phyloP scores from a whole-genome alignment of 2,113 vertebrate species.

The Steatornis caripensis region DNA sequence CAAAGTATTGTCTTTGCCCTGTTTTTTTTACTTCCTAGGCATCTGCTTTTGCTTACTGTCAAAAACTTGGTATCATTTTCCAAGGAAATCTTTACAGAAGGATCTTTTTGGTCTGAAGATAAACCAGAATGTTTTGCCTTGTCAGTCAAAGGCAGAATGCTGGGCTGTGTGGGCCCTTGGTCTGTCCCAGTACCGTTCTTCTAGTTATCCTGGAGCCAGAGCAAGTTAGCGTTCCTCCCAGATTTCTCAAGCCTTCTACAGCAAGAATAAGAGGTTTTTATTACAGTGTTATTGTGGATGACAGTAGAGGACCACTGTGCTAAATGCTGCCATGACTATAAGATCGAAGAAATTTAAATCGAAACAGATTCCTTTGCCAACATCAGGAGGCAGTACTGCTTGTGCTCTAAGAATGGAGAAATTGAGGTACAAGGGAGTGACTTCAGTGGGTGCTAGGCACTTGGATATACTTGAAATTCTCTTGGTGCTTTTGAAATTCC shows the following conservation, averaged over 20 bases:
- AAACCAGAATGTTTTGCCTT: background rate
- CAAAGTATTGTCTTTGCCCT: background rate
- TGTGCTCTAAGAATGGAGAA: background rate
- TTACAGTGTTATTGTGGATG: background rate
- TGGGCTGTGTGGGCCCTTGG: background rate
- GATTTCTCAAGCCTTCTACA: background rate
- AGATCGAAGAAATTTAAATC: background rate
- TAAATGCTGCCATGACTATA: background rate
- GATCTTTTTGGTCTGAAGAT: background rate
- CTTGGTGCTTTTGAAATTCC: background rate
- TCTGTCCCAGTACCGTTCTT: background rate
- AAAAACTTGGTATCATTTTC: background rate
- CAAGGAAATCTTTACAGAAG: background rate
- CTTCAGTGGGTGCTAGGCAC: background rate
- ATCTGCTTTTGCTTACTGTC: background rate
- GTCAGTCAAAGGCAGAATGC: background rate
- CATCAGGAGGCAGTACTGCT: background rate
- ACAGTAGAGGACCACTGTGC: background rate
- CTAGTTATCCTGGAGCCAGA: background rate
- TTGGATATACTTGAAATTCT: background rate
- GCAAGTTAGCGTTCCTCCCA: background rate
- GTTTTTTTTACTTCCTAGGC: background rate
- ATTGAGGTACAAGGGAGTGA: background rate
- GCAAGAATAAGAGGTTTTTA: background rate
- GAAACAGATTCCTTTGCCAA: background rate